Evolutionary conservation across 2,888 invertebrate genomes (phyloP), one percentile per base, ranked within the genome.

Genomic region (Parochlus steinenii): DNA sequence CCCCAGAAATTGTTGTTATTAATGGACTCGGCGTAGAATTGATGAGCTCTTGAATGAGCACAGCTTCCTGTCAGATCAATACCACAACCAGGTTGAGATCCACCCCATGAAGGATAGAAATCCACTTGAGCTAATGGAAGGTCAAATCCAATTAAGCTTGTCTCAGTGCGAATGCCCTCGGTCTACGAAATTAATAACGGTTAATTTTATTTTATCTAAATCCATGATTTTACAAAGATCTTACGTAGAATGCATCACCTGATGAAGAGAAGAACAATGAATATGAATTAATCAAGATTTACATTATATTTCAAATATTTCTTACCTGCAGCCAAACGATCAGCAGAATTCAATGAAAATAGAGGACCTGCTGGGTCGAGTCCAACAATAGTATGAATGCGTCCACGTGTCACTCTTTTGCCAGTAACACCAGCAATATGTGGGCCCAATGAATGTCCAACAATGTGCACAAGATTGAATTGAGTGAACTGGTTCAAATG

Each of bases 351-450:
- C 5, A 4, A 5, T 23, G 10, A 16, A 22, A 36, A 36, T 3
- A 36, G 10, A 17, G 30, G 30, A 17, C 36, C 36, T 14, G 36
- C 36, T 19, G 29, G 27, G 16, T 28, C 34, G 2, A 34, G 15
- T 18, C 28, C 65, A 44, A 64, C 64, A 17, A 65, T 65, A 6
- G 64, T 62, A 45, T 64, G 64, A 34, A 65, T 62, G 6, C 64
- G 62, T 27, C 64, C 64, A 47, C 60, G 45, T 33, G 56, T 58
- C 8, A 64, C 58, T 43, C 58, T 62, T 30, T 64, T 64, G 3
- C 65, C 65, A 5, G 65, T 64, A 27, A 65, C 63, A 1, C 65
- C 65, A 18, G 64, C 65, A 3, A 65, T 64, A 40, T 65, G 65
- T 2, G 65, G 64, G 0, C 65, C 65, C 12, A 65, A 51, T 29